Base-by-base conservation (phyloP, 2,888 invertebrate species). In the Sesamia inferens region DNA sequence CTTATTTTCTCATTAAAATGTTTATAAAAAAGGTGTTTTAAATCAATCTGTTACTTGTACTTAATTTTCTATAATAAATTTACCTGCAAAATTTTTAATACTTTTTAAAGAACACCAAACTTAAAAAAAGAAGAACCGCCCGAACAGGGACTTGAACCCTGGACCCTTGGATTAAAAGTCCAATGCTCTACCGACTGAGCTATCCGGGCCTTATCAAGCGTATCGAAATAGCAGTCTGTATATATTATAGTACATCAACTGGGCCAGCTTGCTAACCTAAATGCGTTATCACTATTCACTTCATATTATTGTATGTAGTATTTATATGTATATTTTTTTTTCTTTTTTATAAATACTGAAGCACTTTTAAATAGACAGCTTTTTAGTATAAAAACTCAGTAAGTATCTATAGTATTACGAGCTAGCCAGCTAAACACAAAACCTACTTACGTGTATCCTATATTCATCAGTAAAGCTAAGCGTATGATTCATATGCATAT, bases 101-200 rank as follows among this genome's bases (percentile, higher is more conserved):
- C 0, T 14, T 71, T 58, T n/a, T n/a, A 58, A 31, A 31, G 16
- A 58, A 31, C 31, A 58, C 5, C 24, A 24, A 58, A n/a, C n/a
- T n/a, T n/a, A n/a, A 57, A 42, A 75, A 83, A 76, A 76, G 13
- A 64, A 7, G 14, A 0, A 44, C 77, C 97, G 97, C 97, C 97
- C 97, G 97, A 97, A 97, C 97, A 97, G 97, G 97, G 97, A 97
- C 97, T 97, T 97, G 97, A 97, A 97, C 97, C 97, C 97, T 97
- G 97, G 97, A 97, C 97, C 97, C 97, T 97, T 97, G 97, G 97
- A 97, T 97, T 97, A 97, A 97, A 97, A 97, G 97, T 97, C 97
- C 97, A 97, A 97, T 97, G 97, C 97, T 97, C 97, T 97, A 97
- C 97, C 97, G 97, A 97, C 97, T 97, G 97, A 97, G 97, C 97